These are phyloP conservation scores for Acrossocheilus fasciatus DNA, from an alignment of 2,797 vertebrate genomes.

Conservation along the genomic window DNA sequence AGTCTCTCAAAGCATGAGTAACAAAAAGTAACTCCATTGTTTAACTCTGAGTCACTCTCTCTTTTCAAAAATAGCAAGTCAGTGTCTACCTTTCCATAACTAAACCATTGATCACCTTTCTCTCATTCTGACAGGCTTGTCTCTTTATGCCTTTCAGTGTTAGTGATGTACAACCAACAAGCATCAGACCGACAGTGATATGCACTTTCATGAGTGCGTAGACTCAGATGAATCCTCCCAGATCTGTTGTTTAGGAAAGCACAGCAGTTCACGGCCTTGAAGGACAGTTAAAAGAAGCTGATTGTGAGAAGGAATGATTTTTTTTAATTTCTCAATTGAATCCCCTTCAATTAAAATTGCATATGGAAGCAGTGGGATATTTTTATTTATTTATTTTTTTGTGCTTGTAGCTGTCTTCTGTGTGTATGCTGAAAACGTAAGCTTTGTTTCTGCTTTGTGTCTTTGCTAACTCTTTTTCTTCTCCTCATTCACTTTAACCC, in stretches of 20 bases:
- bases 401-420: neutral
- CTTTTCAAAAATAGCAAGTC: constrained; percentile 38
- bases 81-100: constrained; percentile 14
- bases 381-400: neutral
- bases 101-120: constrained; percentile 41
- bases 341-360: constrained; percentile 30
- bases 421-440: neutral
- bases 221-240: neutral
- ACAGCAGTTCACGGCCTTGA: constrained; percentile 16
- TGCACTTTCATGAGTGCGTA: neutral
- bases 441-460: constrained; percentile 31
- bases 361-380: neutral
- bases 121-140: constrained; percentile 25
- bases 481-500: constrained; percentile 39
- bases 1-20: constrained; percentile 3
- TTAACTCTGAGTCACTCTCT: neutral
- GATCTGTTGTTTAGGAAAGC: constrained; percentile 29
- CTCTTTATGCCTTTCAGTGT: constrained; percentile 6
- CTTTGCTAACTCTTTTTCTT: constrained; percentile 42
- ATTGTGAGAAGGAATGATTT: neutral
- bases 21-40: neutral
- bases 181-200: neutral
- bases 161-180: neutral
- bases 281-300: constrained; percentile 6
- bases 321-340: constrained; percentile 27